Evolutionary conservation across 2,888 invertebrate genomes (phyloP), one percentile per base, ranked within the genome.

Genomic region (Standfussiana lucernea): DNA sequence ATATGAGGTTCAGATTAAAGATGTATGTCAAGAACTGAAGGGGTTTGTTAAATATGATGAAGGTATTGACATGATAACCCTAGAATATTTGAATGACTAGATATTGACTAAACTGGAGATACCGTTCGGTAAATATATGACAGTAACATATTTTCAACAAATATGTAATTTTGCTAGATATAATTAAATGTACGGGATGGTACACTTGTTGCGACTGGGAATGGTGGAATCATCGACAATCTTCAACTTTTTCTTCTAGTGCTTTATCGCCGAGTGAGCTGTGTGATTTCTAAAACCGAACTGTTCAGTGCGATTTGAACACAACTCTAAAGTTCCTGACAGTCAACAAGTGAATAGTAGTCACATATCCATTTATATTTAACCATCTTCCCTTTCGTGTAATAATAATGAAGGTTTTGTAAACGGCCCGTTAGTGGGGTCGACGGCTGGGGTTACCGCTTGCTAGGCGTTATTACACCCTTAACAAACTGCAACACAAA

Each of bases 401-500:
- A 79, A 76, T 59, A 75, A 77, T 53, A 72, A 70, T 72, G 72
- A 42, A 45, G 61, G 69, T 70, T 56, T 35, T 35, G n/a, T 66
- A 47, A 73, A 59, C 66, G n/a, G 21, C 28, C 80, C 15, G 45
- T 42, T 77, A 56, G 65, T 37, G 7, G 40, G 64, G 37, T 53
- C 28, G 40, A 28, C n/a, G 28, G 50, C 56, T 50, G 24, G 35
- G 21, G 47, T 68, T 35, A 64, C 40, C 61, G 45, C 45, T 61
- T 32, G 47, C 64, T 72, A 56, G 53, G 65, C 66, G 70, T 83
- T 71, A 74, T 80, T 80, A 85, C 28, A 45, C 45, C 35, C 75
- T 80, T 77, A 64, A 84, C 66, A 75, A 70, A 70, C 42, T 79
- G 78, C 78, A 84, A 72, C 32, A 67, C 64, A 74, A 79, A 79